A percentile compares a stretch with the other conserved stretches of the same genome.
phyloP scores from a whole-genome alignment of 2,113 vertebrate species.

The Semnornis frantzii region DNA sequence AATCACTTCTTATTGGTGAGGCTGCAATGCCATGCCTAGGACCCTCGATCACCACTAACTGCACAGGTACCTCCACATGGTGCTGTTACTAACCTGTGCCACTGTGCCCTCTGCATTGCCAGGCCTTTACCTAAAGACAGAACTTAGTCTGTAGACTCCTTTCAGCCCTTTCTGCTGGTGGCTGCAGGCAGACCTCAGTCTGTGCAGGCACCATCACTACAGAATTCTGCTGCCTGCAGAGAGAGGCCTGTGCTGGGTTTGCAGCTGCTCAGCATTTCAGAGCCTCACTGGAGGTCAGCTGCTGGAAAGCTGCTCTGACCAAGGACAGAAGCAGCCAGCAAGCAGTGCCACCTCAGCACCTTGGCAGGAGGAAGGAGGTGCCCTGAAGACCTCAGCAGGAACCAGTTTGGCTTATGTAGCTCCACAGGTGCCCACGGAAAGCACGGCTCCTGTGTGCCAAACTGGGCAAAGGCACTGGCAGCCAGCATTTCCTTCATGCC shows the following conservation, averaged over 20 bases:
- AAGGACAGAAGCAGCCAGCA: not conserved
- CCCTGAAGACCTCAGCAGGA: not conserved
- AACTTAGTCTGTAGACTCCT: constrained; percentile 1
- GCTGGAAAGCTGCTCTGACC: not conserved
- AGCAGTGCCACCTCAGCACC: not conserved
- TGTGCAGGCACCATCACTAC: not conserved
- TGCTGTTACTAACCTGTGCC: not conserved
- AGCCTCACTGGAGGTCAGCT: not conserved
- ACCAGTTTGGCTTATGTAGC: not conserved
- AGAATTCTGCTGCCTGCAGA: not conserved
- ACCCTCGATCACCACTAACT: not conserved
- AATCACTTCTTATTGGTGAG: not conserved
- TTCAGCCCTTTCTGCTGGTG: constrained; percentile 16
- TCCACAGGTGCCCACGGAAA: not conserved
- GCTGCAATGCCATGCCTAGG: not conserved
- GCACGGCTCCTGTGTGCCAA: not conserved
- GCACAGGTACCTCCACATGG: not conserved
- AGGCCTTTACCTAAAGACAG: not conserved
- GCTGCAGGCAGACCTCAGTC: not conserved
- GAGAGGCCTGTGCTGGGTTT: not conserved
- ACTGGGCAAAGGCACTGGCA: not conserved
- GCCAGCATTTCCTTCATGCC: not conserved
- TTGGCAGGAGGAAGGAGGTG: not conserved
- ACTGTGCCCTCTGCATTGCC: not conserved
- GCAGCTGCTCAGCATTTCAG: not conserved